A percentile compares a stretch with the other conserved stretches of the same genome.
phyloP scores from a whole-genome alignment of 2,797 vertebrate genomes.

The Dallia pectoralis region DNA sequence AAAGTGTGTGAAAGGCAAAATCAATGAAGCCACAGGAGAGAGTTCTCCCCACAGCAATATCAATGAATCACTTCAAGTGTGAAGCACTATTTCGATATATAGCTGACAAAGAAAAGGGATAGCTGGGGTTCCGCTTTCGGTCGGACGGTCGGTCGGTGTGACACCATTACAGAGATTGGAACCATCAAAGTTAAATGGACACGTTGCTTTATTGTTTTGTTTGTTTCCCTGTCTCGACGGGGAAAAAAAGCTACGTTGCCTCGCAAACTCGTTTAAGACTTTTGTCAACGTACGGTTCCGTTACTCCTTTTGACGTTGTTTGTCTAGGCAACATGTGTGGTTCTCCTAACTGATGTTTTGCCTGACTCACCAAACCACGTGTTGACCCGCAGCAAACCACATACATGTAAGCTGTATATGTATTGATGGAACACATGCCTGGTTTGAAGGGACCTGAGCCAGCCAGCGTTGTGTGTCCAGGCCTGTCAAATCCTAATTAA shows the following conservation, averaged over 20 bases:
- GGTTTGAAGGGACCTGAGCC: conserved; percentile 2
- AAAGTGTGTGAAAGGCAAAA: neutral
- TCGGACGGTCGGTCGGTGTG: neutral
- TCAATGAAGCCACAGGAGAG: neutral
- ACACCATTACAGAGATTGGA: conserved; percentile 10
- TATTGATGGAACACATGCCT: neutral
- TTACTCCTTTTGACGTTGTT: no score
- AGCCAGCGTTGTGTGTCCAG: neutral
- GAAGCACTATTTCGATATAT: neutral
- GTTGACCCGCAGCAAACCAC: neutral
- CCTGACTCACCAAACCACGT: neutral
- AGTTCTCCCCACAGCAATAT: neutral
- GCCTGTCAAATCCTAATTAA: conserved; percentile 9
- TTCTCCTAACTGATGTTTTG: no score
- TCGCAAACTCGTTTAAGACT: no score
- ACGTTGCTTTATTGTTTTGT: conserved; percentile 16
- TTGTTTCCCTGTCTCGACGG: conserved; percentile 28
- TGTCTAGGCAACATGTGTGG: no score
- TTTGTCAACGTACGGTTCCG: no score
- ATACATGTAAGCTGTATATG: neutral
- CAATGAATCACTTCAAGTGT: neutral
- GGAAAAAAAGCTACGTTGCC: conserved; percentile 33
- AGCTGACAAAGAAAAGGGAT: neutral
- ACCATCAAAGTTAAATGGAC: conserved; percentile 26
- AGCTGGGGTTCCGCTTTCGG: neutral